These are phyloP conservation scores for Phodopus roborovskii DNA, from an alignment of 2,113 vertebrate species.

Conservation along the genomic window DNA sequence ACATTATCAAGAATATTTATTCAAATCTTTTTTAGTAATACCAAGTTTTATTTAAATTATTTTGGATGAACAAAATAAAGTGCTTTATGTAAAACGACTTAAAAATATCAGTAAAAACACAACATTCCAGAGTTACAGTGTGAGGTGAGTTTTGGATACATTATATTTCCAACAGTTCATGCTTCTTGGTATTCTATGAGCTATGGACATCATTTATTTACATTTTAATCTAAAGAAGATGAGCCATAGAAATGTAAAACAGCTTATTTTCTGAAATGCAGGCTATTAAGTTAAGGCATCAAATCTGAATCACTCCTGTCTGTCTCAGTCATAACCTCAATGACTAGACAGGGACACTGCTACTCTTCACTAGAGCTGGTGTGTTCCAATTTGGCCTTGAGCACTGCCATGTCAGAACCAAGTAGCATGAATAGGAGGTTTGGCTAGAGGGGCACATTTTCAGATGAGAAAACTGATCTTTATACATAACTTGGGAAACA, in stretches of 20 bases:
- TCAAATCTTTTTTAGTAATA: constrained; percentile 39
- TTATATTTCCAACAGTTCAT: background rate
- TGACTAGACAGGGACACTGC: background rate
- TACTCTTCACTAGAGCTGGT: too few relatives aligned
- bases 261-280: background rate
- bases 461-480: background rate
- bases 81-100: background rate
- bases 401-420: background rate
- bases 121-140: background rate
- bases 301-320: background rate
- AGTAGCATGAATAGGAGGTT: background rate
- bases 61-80: constrained; percentile 53
- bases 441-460: background rate
- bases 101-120: background rate
- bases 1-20: constrained; percentile 60
- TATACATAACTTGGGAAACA: background rate
- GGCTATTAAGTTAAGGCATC: background rate
- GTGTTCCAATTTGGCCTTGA: background rate
- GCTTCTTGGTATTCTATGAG: background rate
- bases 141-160: background rate
- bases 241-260: background rate
- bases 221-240: constrained; percentile 55
- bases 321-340: background rate
- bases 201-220: background rate
- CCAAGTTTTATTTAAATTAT: constrained; percentile 51